Evolutionary conservation across 2,888 invertebrate genomes (phyloP), one percentile per base, ranked within the genome.

Genomic region (Sphinx pinastri): DNA sequence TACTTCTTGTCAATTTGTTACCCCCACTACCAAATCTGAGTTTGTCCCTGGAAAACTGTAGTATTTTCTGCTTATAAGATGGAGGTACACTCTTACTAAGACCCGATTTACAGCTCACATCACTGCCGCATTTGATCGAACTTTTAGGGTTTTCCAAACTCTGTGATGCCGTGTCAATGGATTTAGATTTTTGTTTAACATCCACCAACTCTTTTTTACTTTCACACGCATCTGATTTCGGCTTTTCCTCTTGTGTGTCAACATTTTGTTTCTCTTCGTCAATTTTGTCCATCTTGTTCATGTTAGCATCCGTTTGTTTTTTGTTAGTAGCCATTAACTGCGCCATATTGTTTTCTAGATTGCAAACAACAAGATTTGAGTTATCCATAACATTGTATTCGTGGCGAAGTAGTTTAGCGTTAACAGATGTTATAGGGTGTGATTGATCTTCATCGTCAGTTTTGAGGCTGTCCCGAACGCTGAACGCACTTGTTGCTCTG

Each of bases 61-160:
- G 74, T 70, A 94, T 74, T 76, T 94, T 94, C 74, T 94, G 94
- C 72, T 93, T 94, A 71, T 94, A 94, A 2, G 94, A 94, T 0
- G 94, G 94, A 3, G 94, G 94, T 0, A 94, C 94, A 81, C 94
- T 94, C 79, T 92, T 94, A 74, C 94, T 94, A 0, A 94, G 80
- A 0, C 91, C 93, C 0, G 90, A 83, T 38, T 70, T 70, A 19
- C 59, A 87, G 79, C 91, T 92, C 0, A 93, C 79, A 55, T 92
- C 93, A 71, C 89, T 92, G 67, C 89, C 91, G 70, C 91, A 90
- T 81, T 90, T 93, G 0, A 89, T 89, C 8, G 91, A 89, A 77
- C 88, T 90, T 78, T 92, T 92, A 0, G 93, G 93, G 77, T 91
- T 93, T 69, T 93, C 92, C 71, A 93, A 82, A 66, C 92, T 94